A percentile compares a stretch with the other conserved stretches of the same genome.
Conservation (phyloP, 1,140 invertebrate genomes). For the Heterodera schachtii region DNA sequence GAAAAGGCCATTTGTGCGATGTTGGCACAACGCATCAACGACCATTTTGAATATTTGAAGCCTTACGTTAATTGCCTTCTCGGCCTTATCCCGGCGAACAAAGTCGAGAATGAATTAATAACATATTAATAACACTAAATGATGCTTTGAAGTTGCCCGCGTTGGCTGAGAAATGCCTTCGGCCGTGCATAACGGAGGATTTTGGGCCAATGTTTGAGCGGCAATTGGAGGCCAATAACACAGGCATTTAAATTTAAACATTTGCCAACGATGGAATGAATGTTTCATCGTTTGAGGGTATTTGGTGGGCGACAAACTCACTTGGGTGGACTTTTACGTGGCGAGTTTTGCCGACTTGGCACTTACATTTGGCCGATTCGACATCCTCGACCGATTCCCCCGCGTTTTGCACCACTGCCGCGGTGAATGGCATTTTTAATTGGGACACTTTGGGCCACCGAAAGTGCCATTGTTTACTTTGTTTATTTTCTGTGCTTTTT, state of each 20-base stretch:
- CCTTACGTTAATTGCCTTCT: constrained; percentile 50
- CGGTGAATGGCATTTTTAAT: constrained; percentile 1
- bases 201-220: constrained; percentile 50
- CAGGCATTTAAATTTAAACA: constrained; percentile 4
- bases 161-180: constrained; percentile 41
- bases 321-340: constrained; percentile 52
- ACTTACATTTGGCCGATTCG: constrained; percentile 39
- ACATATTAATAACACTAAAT: constrained; percentile 15
- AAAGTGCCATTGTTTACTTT: neutral
- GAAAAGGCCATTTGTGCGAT: constrained; percentile 48
- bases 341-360: constrained; percentile 47
- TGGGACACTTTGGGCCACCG: neutral
- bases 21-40: constrained; percentile 47
- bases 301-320: constrained; percentile 48
- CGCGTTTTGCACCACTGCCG: constrained; percentile 42
- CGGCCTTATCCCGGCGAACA: constrained; percentile 46
- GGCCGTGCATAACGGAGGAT: constrained; percentile 41
- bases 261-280: neutral
- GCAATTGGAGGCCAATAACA: constrained; percentile 48
- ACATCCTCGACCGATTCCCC: constrained; percentile 47
- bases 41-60: constrained; percentile 46
- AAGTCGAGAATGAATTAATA: constrained; percentile 19
- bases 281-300: constrained; percentile 20
- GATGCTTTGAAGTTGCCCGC: constrained; percentile 40
- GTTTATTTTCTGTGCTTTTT: neutral